Base-by-base conservation (phyloP, 2,797 vertebrate genomes). In the Sebastes baramenuke region DNA sequence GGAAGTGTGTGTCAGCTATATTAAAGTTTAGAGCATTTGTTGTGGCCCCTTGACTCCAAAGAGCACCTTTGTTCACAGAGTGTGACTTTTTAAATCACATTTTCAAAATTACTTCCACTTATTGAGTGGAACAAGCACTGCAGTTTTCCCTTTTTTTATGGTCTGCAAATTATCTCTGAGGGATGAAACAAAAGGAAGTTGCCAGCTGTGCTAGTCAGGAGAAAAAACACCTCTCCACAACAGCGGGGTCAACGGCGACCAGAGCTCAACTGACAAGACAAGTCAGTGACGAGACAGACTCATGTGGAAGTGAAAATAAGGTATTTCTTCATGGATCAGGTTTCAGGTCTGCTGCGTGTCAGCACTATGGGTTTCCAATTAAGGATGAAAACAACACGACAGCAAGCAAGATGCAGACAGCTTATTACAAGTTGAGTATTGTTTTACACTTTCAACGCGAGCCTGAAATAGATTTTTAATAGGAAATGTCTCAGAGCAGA, bases 281-380 rank as follows among this genome's bases (percentile, higher is more conserved):
- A 1, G 16, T 16, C 34, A 76, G 54, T 29, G 67, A 86, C 66
- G 46, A 61, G 67, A 30, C 5, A 6, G 67, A 52, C 18, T 67
- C 36, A 1, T 65, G 42, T 10, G 3, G 56, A 65, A 82, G 64
- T 32, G 61, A 77, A 77, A 62, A 36, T 10, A 2, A 49, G 67
- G 67, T 20, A 52, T 72, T 72, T 56, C 59, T 68, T 34, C 3
- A 2, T 25, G 25, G 72, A 62, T 76, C 67, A 29, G 2, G 29
- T 56, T 82, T 56, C 38, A 46, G 27, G 85, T 76, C 60, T 59
- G 76, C 64, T 59, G 74, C 20, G 0, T 60, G 74, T 71, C 81
- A 42, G 73, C 71, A 60, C 27, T 77, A 74, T 61, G 16, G 54
- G 42, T 77, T 84, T 79, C 80, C 68, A 87, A 87, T 89, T 88